Conservation (phyloP, 2,113 vertebrate species). For the Tetrax tetrax region DNA sequence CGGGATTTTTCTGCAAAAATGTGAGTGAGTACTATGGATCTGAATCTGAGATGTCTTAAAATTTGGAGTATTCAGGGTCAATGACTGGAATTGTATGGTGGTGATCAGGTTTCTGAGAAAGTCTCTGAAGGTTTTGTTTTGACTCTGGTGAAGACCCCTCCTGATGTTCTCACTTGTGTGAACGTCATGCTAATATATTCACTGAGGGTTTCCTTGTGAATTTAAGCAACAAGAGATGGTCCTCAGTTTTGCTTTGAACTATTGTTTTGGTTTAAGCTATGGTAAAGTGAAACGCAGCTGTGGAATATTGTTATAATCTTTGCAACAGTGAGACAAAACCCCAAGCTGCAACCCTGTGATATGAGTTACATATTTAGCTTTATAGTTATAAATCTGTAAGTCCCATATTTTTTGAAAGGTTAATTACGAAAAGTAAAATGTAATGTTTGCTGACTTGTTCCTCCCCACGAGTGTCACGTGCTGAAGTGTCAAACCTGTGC, state of each 20-base stretch:
- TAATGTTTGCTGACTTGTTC: conserved; percentile 29
- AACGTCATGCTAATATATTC: background rate
- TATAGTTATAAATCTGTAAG: background rate
- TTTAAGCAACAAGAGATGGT: background rate
- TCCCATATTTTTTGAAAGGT: background rate
- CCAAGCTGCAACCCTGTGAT: background rate
- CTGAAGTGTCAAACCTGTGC: conserved; percentile 10
- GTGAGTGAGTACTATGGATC: background rate
- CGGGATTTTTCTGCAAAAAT: background rate
- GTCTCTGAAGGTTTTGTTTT: background rate
- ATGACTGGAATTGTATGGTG: background rate
- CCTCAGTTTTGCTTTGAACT: background rate
- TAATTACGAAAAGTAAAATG: conserved; percentile 54
- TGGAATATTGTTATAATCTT: background rate
- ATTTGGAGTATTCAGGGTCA: background rate
- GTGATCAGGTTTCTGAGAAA: background rate
- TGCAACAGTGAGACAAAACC: background rate
- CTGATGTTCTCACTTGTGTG: background rate
- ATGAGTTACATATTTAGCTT: background rate
- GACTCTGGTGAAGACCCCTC: background rate
- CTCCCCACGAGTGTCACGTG: conserved; percentile 5
- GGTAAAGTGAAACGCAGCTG: background rate
- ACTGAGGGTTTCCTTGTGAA: background rate
- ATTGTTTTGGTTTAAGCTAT: background rate
- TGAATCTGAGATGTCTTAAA: background rate